A percentile compares a stretch with the other conserved stretches of the same genome.
Conservation (phyloP, 2,888 invertebrate species). For the Brachyopa scutellaris region DNA sequence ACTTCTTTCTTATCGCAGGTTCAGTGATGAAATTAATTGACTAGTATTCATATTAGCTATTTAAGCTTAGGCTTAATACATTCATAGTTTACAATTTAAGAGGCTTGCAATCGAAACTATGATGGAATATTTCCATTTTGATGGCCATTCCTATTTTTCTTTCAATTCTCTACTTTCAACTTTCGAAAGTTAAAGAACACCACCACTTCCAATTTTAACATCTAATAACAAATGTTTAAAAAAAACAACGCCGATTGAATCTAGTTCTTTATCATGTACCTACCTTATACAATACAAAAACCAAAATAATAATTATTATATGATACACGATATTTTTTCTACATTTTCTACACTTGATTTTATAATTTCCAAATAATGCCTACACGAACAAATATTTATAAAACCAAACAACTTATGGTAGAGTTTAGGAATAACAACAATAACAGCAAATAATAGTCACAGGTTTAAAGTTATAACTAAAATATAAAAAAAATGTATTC, state of each 20-base stretch:
- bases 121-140: not conserved
- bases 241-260: constrained; percentile 55
- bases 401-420: constrained; percentile 17
- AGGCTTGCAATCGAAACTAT: no score
- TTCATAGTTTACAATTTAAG: no score
- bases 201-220: constrained; percentile 42
- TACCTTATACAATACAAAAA: constrained; percentile 67
- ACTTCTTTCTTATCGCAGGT: no score
- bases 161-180: constrained; percentile 9
- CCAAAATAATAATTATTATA: constrained; percentile 36
- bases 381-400: constrained; percentile 50
- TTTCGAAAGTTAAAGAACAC: constrained; percentile 34
- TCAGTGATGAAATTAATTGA: no score
- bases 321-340: constrained; percentile 70
- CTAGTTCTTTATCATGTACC: constrained; percentile 68
- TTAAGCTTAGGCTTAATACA: no score
- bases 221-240: constrained; percentile 26
- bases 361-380: constrained; percentile 53
- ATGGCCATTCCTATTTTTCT: constrained; percentile 23
- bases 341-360: constrained; percentile 71
- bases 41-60: no score
- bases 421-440: constrained; percentile 33
- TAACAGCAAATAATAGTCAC: constrained; percentile 20
- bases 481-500: constrained; percentile 1
- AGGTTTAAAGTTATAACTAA: constrained; percentile 16